Base-by-base conservation (phyloP, 1,140 invertebrate genomes). In the Monomorium pharaonis region DNA sequence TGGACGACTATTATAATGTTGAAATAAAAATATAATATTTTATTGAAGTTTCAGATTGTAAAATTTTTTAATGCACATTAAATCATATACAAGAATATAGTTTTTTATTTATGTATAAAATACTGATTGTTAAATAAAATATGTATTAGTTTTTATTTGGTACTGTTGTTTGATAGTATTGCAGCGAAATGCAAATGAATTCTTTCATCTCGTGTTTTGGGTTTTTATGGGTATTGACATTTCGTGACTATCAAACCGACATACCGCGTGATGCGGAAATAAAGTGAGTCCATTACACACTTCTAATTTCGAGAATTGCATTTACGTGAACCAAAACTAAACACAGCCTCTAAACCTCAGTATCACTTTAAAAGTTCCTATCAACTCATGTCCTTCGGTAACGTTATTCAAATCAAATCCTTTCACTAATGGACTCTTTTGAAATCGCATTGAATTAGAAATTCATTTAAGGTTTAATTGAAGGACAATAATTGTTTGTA, bases 311-410 rank as follows among this genome's bases (percentile, higher is more conserved):
- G 12, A 65, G 12, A 65, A 33, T 56, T 56, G 49, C 33, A 54
- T 72, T 81, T 81, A n/a, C 12, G 16, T 37, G 63, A 81, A 70
- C 16, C 6, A 37, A 42, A 72, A 72, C 30, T 77, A 77, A 62
- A 76, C 67, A 9, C 10, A 81, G 24, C 37, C 30, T 67, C 5
- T 37, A n/a, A 33, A 80, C 37, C 21, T 80, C 30, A 49, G n/a
- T 65, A n/a, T 65, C 49, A 37, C n/a, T 24, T 78, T 67, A 78
- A 27, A 60, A 14, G 44, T 63, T 80, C 9, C 30, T 51, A 51
- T 67, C 30, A 37, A 51, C 14, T 78, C 60, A 78, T n/a, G 37
- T 37, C 2, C 37, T 21, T 27, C 6, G 18, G 24, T 65, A 69
- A n/a, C n/a, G 4, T 16, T 80, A 27, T 67, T 78, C 69, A 51